Percentiles rank a stretch among this genome's conserved stretches.
Evolutionary conservation across 2,797 vertebrate genomes (phyloP).

Genomic region (Chlorospingus semifuscus): DNA sequence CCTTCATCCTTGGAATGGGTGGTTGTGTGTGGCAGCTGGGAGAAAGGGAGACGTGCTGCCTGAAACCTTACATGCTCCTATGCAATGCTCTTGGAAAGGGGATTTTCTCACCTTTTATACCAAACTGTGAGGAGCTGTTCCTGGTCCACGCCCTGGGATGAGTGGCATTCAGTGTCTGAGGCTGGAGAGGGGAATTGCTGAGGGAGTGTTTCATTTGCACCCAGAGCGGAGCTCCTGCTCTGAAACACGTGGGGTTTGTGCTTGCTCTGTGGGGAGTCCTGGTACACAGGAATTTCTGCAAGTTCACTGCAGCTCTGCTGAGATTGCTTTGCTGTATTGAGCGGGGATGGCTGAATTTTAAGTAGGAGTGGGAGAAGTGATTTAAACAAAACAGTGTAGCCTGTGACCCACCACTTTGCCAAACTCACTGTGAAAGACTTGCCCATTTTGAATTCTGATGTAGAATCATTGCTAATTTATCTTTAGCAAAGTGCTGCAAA

Average conservation of each 20-base stretch:
- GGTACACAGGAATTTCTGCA: background rate
- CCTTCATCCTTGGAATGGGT: background rate
- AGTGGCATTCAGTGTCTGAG: background rate
- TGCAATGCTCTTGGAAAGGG: background rate
- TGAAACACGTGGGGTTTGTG: background rate
- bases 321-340: background rate
- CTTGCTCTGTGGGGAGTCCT: background rate
- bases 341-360: conserved; percentile 32
- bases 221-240: background rate
- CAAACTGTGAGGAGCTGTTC: background rate
- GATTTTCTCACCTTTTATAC: background rate
- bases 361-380: conserved; percentile 47
- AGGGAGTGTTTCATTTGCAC: background rate
- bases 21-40: background rate
- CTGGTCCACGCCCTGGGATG: background rate
- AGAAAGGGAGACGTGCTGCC: background rate
- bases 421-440: background rate
- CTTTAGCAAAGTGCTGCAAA: conserved; percentile 20
- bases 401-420: conserved; percentile 17
- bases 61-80: background rate
- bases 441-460: conserved; percentile 5
- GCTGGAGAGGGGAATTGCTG: background rate
- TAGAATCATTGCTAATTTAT: conserved; percentile 33
- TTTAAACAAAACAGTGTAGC: conserved; percentile 40
- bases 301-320: background rate